phyloP scores from a whole-genome alignment of 2,888 invertebrate species.

The Polia nebulosa region DNA sequence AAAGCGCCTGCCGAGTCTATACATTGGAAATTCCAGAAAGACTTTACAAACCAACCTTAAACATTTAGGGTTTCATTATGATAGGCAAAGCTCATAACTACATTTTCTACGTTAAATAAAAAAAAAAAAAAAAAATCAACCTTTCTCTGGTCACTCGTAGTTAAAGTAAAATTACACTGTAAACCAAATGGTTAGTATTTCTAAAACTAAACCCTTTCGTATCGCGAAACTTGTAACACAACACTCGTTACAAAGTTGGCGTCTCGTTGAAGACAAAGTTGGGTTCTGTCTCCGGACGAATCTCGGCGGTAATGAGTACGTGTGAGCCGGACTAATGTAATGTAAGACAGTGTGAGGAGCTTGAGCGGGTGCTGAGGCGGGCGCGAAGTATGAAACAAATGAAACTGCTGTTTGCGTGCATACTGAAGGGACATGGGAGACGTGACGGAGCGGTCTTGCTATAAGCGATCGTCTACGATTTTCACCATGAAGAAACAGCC shows the following conservation, averaged over 20 bases:
- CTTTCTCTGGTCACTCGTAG: not conserved
- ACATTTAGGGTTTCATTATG: not conserved
- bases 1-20: not conserved
- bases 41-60: not conserved
- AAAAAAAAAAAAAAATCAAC: too few relatives aligned
- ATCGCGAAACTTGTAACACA: conserved; percentile 41
- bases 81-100: not conserved
- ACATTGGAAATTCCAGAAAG: not conserved
- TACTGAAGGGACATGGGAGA: not conserved
- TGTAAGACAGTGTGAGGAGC: not conserved
- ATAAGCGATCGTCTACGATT: too few relatives aligned
- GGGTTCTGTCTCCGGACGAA: conserved; percentile 26
- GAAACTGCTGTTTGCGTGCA: not conserved
- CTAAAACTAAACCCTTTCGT: conserved; percentile 45
- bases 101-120: not conserved
- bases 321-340: conserved; percentile 35
- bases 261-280: conserved; percentile 39
- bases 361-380: not conserved
- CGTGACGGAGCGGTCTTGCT: not conserved
- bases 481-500: too few relatives aligned
- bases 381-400: not conserved
- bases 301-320: conserved; percentile 33
- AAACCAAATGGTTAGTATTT: conserved; percentile 30
- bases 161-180: conserved; percentile 8
- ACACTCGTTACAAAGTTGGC: conserved; percentile 56